Percentiles rank a stretch among this genome's conserved stretches.
Evolutionary conservation across 1,140 invertebrate species (phyloP).

Genomic region (Rhynchophorus ferrugineus): DNA sequence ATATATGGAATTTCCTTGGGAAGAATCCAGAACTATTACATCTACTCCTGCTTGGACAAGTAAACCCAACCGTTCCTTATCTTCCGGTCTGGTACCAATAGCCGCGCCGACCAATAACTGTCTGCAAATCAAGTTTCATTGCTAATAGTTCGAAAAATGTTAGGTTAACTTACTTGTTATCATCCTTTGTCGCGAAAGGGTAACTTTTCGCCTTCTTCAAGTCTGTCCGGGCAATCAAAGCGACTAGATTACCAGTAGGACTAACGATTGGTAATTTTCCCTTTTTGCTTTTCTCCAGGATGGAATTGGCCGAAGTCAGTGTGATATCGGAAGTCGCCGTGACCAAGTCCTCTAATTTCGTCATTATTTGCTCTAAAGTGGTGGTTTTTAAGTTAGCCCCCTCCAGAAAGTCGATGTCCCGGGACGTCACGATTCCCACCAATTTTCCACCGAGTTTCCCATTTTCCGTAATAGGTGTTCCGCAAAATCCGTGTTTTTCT

Average conservation of each 20-base stretch:
- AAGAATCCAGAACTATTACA: constrained; percentile 93
- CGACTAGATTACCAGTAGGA: constrained; percentile 81
- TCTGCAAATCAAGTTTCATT: constrained; percentile 6
- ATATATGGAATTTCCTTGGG: constrained; percentile 94
- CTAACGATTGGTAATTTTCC: constrained; percentile 95
- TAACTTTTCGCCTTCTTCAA: constrained; percentile 95
- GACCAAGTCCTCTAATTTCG: constrained; percentile 58
- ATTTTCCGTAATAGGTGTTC: constrained; percentile 53
- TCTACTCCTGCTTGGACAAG: constrained; percentile 87
- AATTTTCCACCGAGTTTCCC: constrained; percentile 83
- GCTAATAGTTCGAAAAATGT: background rate
- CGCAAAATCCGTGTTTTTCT: constrained; percentile 86
- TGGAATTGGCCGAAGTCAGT: constrained; percentile 85
- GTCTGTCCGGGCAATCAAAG: constrained; percentile 94
- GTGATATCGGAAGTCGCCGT: constrained; percentile 85
- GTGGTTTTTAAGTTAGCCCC: constrained; percentile 41
- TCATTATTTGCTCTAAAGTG: constrained; percentile 74
- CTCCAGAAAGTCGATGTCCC: constrained; percentile 94
- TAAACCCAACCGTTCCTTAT: constrained; percentile 70
- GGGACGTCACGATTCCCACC: constrained; percentile 50
- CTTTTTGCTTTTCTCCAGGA: constrained; percentile 93
- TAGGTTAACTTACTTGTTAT: constrained; percentile 59
- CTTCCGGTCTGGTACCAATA: constrained; percentile 80
- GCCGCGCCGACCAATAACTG: constrained; percentile 95
- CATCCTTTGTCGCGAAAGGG: constrained; percentile 92